Percentiles rank a stretch among this genome's conserved stretches.
Evolutionary conservation across 2,113 vertebrate genomes (phyloP).

Genomic region (Phalacrocorax brasilianus): DNA sequence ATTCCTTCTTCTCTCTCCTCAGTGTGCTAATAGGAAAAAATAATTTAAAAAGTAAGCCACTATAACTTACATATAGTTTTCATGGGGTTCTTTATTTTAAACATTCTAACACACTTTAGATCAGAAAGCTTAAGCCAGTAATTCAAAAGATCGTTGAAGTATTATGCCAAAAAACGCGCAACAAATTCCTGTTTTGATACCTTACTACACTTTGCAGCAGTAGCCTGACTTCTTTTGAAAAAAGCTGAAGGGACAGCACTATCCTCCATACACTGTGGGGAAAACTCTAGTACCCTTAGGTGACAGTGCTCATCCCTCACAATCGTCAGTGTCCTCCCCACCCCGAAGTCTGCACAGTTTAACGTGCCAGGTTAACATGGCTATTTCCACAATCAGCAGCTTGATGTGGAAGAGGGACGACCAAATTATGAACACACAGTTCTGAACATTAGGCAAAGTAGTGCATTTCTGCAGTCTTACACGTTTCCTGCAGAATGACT

Average conservation of each 20-base stretch:
- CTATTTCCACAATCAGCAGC: not conserved
- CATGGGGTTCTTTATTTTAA: not conserved
- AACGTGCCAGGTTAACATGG: not conserved
- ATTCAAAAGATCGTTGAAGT: not conserved
- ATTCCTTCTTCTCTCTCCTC: conserved; percentile 94
- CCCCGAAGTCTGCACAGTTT: not conserved
- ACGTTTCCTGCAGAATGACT: not conserved
- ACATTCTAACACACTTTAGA: not conserved
- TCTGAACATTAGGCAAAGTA: not conserved
- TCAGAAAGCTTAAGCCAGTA: not conserved
- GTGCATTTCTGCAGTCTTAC: not conserved
- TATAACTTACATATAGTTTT: not conserved
- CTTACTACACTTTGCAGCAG: not conserved
- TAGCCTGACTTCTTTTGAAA: not conserved
- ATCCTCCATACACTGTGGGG: not conserved
- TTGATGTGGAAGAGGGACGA: not conserved
- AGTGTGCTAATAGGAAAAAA: conserved; percentile 72
- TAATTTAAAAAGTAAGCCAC: not conserved
- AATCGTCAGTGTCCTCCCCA: not conserved
- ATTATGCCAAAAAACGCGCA: not conserved
- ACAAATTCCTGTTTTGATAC: not conserved
- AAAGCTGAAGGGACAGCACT: not conserved
- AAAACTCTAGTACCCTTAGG: not conserved
- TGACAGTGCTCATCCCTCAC: not conserved
- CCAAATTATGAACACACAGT: not conserved